phyloP scores from a whole-genome alignment of 2,113 vertebrate species.

The Pelecanus crispus region DNA sequence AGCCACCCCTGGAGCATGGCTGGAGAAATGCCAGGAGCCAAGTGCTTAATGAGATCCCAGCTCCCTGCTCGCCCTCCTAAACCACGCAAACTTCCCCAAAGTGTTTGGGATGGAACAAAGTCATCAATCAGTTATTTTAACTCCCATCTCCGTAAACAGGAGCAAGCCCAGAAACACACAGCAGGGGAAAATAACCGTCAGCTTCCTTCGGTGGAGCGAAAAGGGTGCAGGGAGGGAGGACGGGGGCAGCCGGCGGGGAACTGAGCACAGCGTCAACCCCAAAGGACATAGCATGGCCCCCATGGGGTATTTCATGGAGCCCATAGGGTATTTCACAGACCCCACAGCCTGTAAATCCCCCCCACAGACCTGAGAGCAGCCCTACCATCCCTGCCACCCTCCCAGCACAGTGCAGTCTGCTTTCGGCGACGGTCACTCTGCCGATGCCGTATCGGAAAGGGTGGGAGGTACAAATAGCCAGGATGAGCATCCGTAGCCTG shows the following conservation, averaged over 20 bases:
- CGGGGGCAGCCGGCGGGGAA: accelerated
- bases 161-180: slow-evolving; percentile 25
- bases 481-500: not conserved
- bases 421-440: not conserved
- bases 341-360: not conserved
- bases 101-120: slow-evolving; percentile 59
- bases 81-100: slow-evolving; percentile 42
- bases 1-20: slow-evolving; percentile 46
- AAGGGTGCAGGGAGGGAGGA: not conserved
- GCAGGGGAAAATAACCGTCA: slow-evolving; percentile 55
- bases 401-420: accelerated
- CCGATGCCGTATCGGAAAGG: accelerated
- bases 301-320: not conserved
- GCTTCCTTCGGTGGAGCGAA: not conserved
- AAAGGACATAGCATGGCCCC: not conserved
- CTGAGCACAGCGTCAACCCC: accelerated
- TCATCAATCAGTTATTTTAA: slow-evolving; percentile 63
- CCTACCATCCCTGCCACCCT: not conserved
- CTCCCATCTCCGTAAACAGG: slow-evolving; percentile 57
- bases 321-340: not conserved
- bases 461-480: not conserved
- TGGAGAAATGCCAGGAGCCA: slow-evolving; percentile 13
- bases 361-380: not conserved
- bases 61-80: slow-evolving; percentile 31
- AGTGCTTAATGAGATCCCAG: slow-evolving; percentile 39